Evolutionary conservation across 2,888 invertebrate genomes (phyloP).

Genomic region (Drosophila setosimentum): DNA sequence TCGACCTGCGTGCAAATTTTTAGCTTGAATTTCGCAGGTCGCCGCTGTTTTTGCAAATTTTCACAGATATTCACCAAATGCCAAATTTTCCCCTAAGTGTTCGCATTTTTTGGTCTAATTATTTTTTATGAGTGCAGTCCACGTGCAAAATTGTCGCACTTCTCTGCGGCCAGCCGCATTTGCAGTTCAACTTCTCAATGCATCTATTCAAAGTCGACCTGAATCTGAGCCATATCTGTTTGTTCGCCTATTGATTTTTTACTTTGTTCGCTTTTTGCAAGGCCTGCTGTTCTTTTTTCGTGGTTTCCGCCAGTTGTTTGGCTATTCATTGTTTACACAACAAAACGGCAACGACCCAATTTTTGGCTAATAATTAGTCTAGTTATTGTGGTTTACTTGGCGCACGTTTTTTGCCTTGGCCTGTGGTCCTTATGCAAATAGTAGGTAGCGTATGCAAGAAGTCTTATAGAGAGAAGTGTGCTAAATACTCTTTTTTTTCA

Average conservation of each 20-base stretch:
- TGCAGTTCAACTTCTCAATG: constrained; percentile 7
- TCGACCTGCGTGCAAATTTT: constrained; percentile 52
- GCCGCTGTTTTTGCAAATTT: constrained; percentile 5
- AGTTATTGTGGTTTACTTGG: constrained; percentile 70
- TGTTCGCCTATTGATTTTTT: constrained; percentile 57
- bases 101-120: constrained; percentile 83
- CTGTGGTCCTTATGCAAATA: constrained; percentile 4
- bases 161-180: constrained; percentile 70
- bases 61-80: constrained; percentile 14
- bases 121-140: constrained; percentile 82
- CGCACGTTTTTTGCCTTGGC: constrained; percentile 33
- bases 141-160: constrained; percentile 76
- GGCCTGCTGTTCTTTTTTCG: constrained; percentile 58
- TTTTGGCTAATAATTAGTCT: constrained; percentile 70
- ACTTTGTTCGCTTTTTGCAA: constrained; percentile 53
- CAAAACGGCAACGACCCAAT: constrained; percentile 55
- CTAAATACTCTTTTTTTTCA: background rate
- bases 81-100: constrained; percentile 30
- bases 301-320: constrained; percentile 37
- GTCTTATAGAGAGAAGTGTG: background rate
- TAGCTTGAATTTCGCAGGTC: constrained; percentile 70
- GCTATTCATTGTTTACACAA: constrained; percentile 34
- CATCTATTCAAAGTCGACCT: constrained; percentile 18
- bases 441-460: background rate
- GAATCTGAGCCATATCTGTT: constrained; percentile 41